These are phyloP conservation scores for Xylota segnis DNA, from an alignment of 2,888 invertebrate species.

Conservation along the genomic window DNA sequence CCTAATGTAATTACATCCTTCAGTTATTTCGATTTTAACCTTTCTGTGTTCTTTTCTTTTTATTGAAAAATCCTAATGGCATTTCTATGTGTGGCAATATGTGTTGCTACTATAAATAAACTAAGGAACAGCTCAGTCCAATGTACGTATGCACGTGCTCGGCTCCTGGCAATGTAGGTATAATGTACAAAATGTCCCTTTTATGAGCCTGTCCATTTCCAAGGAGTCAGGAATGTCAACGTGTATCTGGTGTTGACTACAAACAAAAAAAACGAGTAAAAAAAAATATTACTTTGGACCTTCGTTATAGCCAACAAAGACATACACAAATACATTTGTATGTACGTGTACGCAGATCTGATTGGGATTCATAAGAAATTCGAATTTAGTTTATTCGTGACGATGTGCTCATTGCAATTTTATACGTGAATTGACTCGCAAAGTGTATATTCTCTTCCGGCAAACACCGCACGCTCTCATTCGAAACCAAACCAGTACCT, in stretches of 20 bases:
- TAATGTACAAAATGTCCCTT: neutral
- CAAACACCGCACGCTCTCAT: neutral
- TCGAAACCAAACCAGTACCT: neutral
- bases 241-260: neutral
- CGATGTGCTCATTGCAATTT: neutral
- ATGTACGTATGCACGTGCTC: neutral
- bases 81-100: neutral
- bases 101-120: neutral
- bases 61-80: neutral
- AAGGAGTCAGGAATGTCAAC: neutral
- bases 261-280: too few relatives aligned
- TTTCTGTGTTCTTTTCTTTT: slow-evolving; percentile 6
- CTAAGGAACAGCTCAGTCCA: neutral
- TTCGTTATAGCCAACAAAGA: neutral
- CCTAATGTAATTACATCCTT: slow-evolving; percentile 23
- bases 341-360: neutral
- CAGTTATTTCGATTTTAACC: neutral
- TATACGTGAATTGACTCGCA: neutral
- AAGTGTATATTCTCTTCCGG: neutral
- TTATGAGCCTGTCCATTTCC: neutral
- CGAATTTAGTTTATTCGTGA: neutral
- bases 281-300: neutral
- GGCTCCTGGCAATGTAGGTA: neutral
- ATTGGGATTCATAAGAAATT: neutral
- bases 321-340: neutral